A percentile compares a stretch with the other conserved stretches of the same genome.
Evolutionary conservation across 2,797 vertebrate species (phyloP).

Genomic region (Pseudopleuronectes americanus): DNA sequence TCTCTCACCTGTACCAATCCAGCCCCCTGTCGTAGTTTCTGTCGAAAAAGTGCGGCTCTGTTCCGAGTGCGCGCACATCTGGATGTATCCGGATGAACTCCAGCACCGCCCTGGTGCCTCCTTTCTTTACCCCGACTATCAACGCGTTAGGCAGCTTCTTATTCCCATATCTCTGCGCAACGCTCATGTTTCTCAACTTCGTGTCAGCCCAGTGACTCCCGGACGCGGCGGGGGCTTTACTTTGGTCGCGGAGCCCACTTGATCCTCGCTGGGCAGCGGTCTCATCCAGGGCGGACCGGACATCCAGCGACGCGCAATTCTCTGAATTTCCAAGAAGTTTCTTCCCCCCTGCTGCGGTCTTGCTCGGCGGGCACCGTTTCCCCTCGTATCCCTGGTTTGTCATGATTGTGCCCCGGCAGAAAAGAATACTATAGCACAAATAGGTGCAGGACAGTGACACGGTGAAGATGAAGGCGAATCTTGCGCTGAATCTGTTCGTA

Average conservation of each 20-base stretch:
- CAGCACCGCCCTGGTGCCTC: conserved; percentile 94
- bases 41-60: conserved; percentile 97
- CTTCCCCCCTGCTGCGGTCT: conserved; percentile 81
- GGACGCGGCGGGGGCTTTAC: conserved; percentile 43
- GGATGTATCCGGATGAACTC: conserved; percentile 97
- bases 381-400: conserved; percentile 81
- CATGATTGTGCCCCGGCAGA: conserved; percentile 86
- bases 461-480: conserved; percentile 89
- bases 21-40: conserved; percentile 93
- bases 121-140: conserved; percentile 96
- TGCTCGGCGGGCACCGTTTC: conserved; percentile 80
- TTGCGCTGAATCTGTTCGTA: conserved; percentile 87
- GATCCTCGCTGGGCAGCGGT: conserved; percentile 56
- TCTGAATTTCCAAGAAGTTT: conserved; percentile 90
- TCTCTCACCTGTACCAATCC: conserved; percentile 98
- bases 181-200: conserved; percentile 77
- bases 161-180: conserved; percentile 83
- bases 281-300: conserved; percentile 51
- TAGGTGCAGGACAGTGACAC: conserved; percentile 93
- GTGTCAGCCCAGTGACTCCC: conserved; percentile 60
- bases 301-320: conserved; percentile 78
- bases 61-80: conserved; percentile 94
- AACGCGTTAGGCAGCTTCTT: conserved; percentile 92
- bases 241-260: conserved; percentile 61
- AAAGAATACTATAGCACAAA: conserved; percentile 90